Percentiles rank a stretch among this genome's conserved stretches.
Conservation (phyloP, 2,797 vertebrate genomes). For the Lepidocolaptes lacrymiger region DNA sequence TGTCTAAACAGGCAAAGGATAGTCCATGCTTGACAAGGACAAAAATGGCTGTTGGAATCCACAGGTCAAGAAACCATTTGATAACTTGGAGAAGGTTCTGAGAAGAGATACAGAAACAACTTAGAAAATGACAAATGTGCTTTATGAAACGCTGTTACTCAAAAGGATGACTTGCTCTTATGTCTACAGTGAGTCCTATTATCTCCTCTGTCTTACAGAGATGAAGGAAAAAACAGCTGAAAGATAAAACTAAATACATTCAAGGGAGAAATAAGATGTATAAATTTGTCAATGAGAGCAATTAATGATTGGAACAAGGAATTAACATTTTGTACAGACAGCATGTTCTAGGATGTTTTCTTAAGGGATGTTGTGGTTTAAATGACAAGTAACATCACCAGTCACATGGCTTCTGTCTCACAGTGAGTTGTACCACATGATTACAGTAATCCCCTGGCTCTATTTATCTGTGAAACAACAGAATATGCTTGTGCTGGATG, state of each 20-base stretch:
- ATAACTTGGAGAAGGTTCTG: not conserved
- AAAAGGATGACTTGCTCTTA: not conserved
- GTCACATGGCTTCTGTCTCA: not conserved
- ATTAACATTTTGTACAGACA: not conserved
- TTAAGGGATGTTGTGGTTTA: conserved; percentile 7
- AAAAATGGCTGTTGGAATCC: not conserved
- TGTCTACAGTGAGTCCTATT: not conserved
- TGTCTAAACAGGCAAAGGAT: not conserved
- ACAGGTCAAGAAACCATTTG: not conserved
- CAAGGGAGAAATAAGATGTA: not conserved
- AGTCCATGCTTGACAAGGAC: not conserved
- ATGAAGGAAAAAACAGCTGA: not conserved
- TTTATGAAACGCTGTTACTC: not conserved
- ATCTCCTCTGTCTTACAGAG: not conserved
- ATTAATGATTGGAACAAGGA: not conserved
- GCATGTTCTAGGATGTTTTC: not conserved
- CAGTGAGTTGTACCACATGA: not conserved
- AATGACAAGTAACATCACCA: conserved; percentile 5
- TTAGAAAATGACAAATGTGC: not conserved
- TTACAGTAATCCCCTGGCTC: conserved; percentile 15
- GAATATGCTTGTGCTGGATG: not conserved
- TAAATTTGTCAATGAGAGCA: not conserved
- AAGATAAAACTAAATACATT: not conserved
- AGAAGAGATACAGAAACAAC: not conserved
- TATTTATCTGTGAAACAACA: not conserved